Evolutionary conservation across 2,888 invertebrate species (phyloP).

Genomic region (Carterocephalus palaemon): DNA sequence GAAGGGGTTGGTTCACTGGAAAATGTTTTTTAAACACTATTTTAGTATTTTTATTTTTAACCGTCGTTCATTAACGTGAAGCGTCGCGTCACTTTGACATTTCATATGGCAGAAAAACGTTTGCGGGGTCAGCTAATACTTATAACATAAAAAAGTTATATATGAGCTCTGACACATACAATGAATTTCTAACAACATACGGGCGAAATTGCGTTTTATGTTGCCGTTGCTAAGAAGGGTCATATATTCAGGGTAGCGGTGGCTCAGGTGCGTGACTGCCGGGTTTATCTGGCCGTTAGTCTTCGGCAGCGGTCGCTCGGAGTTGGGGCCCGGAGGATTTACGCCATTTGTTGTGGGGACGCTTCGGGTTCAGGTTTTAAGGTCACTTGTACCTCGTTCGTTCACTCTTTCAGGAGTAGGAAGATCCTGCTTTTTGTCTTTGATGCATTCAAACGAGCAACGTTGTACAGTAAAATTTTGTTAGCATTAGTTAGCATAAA

Average conservation of each 20-base stretch:
- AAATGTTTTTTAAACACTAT: too few relatives aligned
- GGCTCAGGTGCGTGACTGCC: constrained; percentile 59
- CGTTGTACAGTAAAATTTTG: too few relatives aligned
- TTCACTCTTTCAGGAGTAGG: constrained; percentile 26
- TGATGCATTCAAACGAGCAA: too few relatives aligned
- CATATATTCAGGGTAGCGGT: constrained; percentile 34
- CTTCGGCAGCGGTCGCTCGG: constrained; percentile 51
- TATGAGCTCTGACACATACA: too few relatives aligned
- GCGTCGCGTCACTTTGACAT: too few relatives aligned
- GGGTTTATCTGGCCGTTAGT: constrained; percentile 61
- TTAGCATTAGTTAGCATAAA: too few relatives aligned
- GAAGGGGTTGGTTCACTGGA: too few relatives aligned
- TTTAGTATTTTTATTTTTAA: too few relatives aligned
- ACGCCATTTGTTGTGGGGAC: constrained; percentile 36
- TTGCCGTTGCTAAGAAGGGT: constrained; percentile 40
- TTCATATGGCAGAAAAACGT: too few relatives aligned
- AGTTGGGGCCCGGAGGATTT: constrained; percentile 49
- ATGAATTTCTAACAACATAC: constrained; percentile 34
- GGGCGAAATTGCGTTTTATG: constrained; percentile 47
- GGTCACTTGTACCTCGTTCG: constrained; percentile 29
- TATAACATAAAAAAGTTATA: too few relatives aligned
- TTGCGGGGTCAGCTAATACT: too few relatives aligned
- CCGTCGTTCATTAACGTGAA: too few relatives aligned
- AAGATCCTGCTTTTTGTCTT: constrained; percentile 8
- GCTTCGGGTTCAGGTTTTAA: constrained; percentile 26